Evolutionary conservation across 2,888 invertebrate species (phyloP), one percentile per base, ranked within the genome.

Genomic region (Latheticus oryzae): DNA sequence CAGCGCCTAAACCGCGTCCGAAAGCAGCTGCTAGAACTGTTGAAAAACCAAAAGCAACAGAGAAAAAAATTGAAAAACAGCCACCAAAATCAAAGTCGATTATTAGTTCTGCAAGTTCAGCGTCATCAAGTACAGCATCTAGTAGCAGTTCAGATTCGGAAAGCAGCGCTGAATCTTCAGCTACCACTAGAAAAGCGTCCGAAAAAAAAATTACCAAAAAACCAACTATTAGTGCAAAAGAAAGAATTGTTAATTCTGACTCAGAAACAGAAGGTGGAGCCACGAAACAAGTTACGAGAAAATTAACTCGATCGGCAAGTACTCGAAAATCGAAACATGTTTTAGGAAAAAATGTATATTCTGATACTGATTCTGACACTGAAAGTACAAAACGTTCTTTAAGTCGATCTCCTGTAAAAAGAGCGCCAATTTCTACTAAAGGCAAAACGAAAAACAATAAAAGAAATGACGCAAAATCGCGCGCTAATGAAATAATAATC

Each of bases 341-440:
- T 0, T 79, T 84, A 0, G 81, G 82, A 0, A 83, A 86, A 66
- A 79, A 79, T 38, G 79, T 80, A 0, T 81, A 82, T 64, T 86
- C 84, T 0, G 88, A 88, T 66, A 85, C 87, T 0, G 88, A 88
- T 68, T 87, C 88, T 0, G 88, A 88, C 50, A 80, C 82, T n/a
- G 87, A 85, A 61, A 78, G 79, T 57, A 79, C 78, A 2, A 79
- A 78, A 62, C 66, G 84, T 40, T 84, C 84, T 4, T 72, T 81
- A 9, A 84, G 85, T 32, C 83, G 85, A 66, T 87, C 87, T 33
- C 87, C 88, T 0, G 85, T 85, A 1, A 88, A 88, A 73, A 82
- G 85, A 59, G 82, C 83, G 1, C 81, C 78, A 19, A 78, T 73
- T 56, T 76, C 68, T 23, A 77, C 70, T 43, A 80, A 73, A 73